Conservation (phyloP, 2,113 vertebrate genomes). For the Emydocephalus ijimae region DNA sequence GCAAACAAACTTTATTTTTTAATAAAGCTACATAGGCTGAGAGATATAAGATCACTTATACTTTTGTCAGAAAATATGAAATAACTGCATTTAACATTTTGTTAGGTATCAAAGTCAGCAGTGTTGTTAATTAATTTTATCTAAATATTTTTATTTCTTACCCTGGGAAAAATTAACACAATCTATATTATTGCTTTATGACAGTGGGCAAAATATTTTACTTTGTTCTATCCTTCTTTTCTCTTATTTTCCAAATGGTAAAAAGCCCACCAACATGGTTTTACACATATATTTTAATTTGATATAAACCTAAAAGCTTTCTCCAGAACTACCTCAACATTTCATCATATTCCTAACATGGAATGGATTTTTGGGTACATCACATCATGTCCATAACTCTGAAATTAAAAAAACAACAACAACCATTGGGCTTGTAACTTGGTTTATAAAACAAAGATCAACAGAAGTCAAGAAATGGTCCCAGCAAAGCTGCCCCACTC, state of each 20-base stretch:
- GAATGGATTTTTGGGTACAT: not conserved
- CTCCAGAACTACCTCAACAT: not conserved
- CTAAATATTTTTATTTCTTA: not conserved
- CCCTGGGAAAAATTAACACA: not conserved
- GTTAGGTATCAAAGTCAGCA: not conserved
- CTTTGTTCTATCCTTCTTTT: not conserved
- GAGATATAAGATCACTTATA: conserved; percentile 19
- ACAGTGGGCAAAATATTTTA: not conserved
- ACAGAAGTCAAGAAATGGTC: conserved; percentile 6
- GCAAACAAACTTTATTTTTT: conserved; percentile 45
- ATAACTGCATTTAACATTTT: not conserved
- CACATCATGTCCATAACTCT: not conserved
- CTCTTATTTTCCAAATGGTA: not conserved
- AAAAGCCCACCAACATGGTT: not conserved
- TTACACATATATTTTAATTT: not conserved
- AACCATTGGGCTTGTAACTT: not conserved
- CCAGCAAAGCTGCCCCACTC: not conserved
- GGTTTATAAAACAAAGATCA: conserved; percentile 25
- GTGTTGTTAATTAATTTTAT: not conserved
- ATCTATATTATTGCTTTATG: not conserved
- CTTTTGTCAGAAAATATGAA: conserved; percentile 15
- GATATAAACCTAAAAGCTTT: not conserved
- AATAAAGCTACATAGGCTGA: conserved; percentile 43
- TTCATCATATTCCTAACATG: not conserved
- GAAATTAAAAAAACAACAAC: not conserved